Conservation (phyloP, 2,113 vertebrate genomes). For the Ictalurus punctatus region DNA sequence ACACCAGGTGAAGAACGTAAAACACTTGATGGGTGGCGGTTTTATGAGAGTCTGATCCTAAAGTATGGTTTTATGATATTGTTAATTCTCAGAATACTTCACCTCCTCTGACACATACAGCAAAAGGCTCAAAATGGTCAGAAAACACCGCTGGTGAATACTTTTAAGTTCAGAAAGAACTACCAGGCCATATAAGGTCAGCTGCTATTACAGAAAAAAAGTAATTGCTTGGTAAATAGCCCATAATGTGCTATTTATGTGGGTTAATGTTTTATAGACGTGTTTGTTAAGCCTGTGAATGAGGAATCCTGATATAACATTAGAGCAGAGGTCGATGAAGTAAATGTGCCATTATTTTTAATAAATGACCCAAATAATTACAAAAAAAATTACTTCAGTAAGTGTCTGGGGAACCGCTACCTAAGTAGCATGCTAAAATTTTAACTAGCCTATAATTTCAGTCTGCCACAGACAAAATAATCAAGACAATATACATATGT, state of each 20-base stretch:
- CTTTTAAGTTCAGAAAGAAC: neutral
- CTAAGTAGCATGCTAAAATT: neutral
- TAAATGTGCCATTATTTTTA: neutral
- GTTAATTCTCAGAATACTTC: conserved; percentile 37
- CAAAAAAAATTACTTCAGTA: neutral
- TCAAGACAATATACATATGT: neutral
- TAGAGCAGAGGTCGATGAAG: neutral
- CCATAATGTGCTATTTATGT: conserved; percentile 37
- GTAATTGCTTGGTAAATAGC: conserved; percentile 43
- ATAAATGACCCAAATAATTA: neutral
- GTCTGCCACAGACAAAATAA: neutral
- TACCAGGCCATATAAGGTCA: conserved; percentile 42
- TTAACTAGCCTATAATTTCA: neutral
- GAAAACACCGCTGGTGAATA: neutral
- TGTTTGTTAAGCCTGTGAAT: conserved; percentile 4
- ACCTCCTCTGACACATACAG: neutral
- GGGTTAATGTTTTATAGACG: conserved; percentile 35
- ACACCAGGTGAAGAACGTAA: conserved; percentile 42
- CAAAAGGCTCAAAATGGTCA: neutral
- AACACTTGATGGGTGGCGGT: conserved; percentile 34
- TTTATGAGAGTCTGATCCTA: conserved; percentile 16
- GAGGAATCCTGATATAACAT: neutral
- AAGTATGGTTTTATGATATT: conserved; percentile 18
- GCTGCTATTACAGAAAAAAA: conserved; percentile 10
- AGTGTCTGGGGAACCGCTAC: neutral